Percentiles rank a stretch among this genome's conserved stretches.
Conservation (phyloP, 2,888 invertebrate genomes). For the Priapulus caudatus region DNA sequence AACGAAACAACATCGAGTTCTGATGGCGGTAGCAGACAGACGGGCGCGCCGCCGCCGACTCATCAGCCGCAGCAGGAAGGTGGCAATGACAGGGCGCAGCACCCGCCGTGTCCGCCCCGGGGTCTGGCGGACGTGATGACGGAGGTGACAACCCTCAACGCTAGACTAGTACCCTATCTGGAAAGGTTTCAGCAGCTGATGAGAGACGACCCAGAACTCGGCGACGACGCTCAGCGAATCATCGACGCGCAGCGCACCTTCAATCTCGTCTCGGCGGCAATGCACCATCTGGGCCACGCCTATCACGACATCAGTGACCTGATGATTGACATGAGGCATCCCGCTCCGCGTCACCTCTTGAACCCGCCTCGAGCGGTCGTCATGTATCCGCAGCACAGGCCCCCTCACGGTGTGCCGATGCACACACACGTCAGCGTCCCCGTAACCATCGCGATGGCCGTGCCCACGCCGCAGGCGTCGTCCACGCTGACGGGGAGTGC, state of each 20-base stretch:
- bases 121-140: conserved; percentile 48
- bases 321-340: conserved; percentile 54
- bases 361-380: conserved; percentile 23
- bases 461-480: conserved; percentile 49
- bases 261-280: conserved; percentile 60
- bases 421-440: conserved; percentile 43
- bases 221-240: no score
- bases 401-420: background rate
- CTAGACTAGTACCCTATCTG: conserved; percentile 55
- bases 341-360: conserved; percentile 53
- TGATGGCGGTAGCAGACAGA: no score
- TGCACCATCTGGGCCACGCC: conserved; percentile 75
- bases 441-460: conserved; percentile 53
- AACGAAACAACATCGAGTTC: no score
- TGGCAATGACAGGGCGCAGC: no score
- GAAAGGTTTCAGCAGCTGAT: conserved; percentile 51
- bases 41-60: no score
- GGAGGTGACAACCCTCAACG: conserved; percentile 44
- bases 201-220: conserved; percentile 50
- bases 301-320: conserved; percentile 80
- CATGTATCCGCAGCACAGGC: conserved; percentile 18
- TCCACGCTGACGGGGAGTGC: conserved; percentile 13
- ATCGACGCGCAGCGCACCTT: conserved; percentile 51
- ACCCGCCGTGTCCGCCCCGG: no score
- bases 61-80: no score